These are phyloP conservation scores for Telmatochromis brichardi DNA, from an alignment of 2,113 vertebrate genomes.

Conservation along the genomic window DNA sequence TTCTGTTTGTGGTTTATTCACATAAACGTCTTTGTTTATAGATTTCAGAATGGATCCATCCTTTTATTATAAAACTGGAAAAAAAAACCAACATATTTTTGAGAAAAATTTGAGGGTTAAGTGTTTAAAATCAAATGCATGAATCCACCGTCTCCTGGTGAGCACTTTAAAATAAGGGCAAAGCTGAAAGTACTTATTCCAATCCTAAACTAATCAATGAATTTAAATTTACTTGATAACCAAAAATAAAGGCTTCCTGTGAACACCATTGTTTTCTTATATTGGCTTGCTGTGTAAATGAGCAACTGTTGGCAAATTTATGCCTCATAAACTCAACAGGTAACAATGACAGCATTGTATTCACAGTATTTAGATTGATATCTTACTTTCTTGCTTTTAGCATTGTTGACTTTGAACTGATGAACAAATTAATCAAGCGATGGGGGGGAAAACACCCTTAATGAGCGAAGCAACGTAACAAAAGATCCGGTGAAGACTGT, in stretches of 20 bases:
- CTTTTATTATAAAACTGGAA: neutral
- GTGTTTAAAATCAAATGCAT: neutral
- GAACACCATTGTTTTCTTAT: neutral
- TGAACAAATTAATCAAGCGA: neutral
- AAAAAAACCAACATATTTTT: neutral
- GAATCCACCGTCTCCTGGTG: neutral
- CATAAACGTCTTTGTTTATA: neutral
- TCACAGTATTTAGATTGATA: neutral
- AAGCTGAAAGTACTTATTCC: neutral
- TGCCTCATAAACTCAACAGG: neutral
- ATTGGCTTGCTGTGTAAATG: neutral
- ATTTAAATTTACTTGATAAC: neutral
- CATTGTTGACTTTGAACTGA: neutral
- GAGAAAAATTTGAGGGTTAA: neutral
- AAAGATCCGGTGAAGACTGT: neutral
- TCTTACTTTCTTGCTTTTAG: neutral
- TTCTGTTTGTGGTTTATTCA: neutral
- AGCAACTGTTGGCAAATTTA: neutral
- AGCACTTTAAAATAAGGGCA: neutral
- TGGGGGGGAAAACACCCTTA: neutral
- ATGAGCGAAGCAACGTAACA: neutral
- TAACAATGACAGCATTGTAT: neutral
- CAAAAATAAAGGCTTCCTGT: neutral
- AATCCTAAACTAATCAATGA: neutral
- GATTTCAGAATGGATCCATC: neutral